Evolutionary conservation across 2,113 vertebrate genomes (phyloP), one percentile per base, ranked within the genome.

Genomic region (Collichthys lucidus): DNA sequence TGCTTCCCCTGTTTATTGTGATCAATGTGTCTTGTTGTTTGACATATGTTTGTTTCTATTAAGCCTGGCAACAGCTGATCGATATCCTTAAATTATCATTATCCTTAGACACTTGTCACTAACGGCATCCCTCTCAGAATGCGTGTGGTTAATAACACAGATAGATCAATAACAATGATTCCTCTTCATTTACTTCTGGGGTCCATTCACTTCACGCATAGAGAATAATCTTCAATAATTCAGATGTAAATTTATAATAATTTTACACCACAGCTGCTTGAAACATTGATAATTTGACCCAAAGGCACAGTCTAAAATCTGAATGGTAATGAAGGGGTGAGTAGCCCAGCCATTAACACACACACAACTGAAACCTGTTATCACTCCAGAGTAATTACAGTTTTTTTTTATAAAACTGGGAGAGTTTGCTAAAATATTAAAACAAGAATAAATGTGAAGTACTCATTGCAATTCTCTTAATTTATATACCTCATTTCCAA

Each of bases 81-180:
- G 42, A 89, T 90, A 82, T 53, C 50, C 42, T 67, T 35, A 22
- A 42, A 40, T 40, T 40, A 40, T 9, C 35, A 40, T 40, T 29
- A 72, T 20, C 7, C 35, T 40, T 9, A 82, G 63, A 74, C 49
- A 71, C 79, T 77, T 68, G 70, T 67, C 75, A 75, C 73, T 22
- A 62, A 68, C 52, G 29, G 24, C 80, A 66, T 67, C 60, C 64
- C 10, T 83, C 65, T 74, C n/a, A 26, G 20, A 76, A 61, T 4
- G 0, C 31, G 22, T 56, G 57, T 29, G 16, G 35, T 83, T 7
- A 26, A 26, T 26, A 26, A 26, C 26, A 26, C 26, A 26, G 26
- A 15, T 1, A 57, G 64, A 82, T 92, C 85, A 74, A 89, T 89
- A 78, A 15, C 59, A 78, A 68, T 75, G 69, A 81, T 75, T 65